Evolutionary conservation across 1,140 invertebrate species (phyloP), one percentile per base, ranked within the genome.

Genomic region (Eurosta solidaginis): DNA sequence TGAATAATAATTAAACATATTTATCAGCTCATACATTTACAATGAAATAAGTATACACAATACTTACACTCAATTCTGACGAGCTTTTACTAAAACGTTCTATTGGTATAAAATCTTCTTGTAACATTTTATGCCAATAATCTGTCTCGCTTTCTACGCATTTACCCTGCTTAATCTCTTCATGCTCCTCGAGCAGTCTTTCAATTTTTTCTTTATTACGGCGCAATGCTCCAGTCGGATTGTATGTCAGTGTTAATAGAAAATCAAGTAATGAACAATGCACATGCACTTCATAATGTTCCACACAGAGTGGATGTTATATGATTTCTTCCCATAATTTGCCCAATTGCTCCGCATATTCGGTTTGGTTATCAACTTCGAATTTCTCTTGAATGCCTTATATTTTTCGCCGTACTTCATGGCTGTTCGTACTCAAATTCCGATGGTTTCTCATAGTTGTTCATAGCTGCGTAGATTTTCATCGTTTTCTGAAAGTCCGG

Each of bases 221-320:
- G 0, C 83, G 80, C 9, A 87, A 68, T 20, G 81, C 82, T n/a
- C 81, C 84, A 6, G 85, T 80, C 1, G 87, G 84, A 40, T 79
- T 81, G 45, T 82, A 25, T 5, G 85, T 78, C 29, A 85, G 22
- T 12, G 63, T 22, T 3, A 87, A 27, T 2, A 88, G 33, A 22
- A 88, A 87, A 47, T 88, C 82, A 0, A 88, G 36, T 20, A 88
- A n/a, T 0, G 83, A 78, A 82, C 83, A 86, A 45, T 82, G 79
- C 6, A 82, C 68, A 52, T 86, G 81, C 36, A 80, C 40, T 73
- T 83, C 78, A 45, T 81, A 78, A 17, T 83, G 81, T 7, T 78
- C 79, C 14, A 63, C 40, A 59, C 78, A 80, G 1, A 77, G 20
- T 0, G 82, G 80, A 45, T 83, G 77, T 0, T 80, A 77, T 17